A percentile compares a stretch with the other conserved stretches of the same genome.
phyloP scores from a whole-genome alignment of 2,797 vertebrate species.

The Hydrophis major region DNA sequence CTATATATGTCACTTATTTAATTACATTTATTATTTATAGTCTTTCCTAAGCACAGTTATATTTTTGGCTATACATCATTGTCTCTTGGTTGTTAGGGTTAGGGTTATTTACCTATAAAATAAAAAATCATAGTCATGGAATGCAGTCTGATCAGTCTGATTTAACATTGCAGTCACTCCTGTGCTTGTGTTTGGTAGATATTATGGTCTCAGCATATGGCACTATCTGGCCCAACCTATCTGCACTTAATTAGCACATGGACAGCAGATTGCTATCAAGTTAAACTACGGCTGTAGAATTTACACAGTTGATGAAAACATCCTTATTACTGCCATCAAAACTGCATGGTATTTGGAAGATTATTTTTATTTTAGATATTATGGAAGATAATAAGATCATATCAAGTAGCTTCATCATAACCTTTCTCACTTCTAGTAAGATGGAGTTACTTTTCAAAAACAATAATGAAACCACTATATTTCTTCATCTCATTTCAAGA shows the following conservation, averaged over 20 bases:
- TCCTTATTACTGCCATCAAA: neutral
- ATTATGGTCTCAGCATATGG: neutral
- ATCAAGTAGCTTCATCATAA: neutral
- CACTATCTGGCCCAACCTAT: neutral
- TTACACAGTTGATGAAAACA: neutral
- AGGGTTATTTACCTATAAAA: neutral
- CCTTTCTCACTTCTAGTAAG: neutral
- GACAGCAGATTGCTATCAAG: neutral
- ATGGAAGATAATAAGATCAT: neutral
- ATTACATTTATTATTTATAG: neutral
- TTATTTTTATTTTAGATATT: neutral
- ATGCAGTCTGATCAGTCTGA: neutral
- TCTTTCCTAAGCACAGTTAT: neutral
- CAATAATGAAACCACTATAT: neutral
- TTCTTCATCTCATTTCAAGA: conserved; percentile 5
- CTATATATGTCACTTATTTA: neutral
- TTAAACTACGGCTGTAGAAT: neutral
- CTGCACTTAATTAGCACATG: neutral
- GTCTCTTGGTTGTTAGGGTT: neutral
- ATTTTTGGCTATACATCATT: neutral
- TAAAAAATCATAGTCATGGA: neutral
- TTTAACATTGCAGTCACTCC: neutral
- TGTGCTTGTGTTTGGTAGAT: neutral
- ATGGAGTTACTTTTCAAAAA: neutral
- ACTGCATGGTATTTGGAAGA: neutral